These are phyloP conservation scores for Epizoanthus scotinus DNA, from an alignment of 92 coral and sea anemone genomes.

Conservation along the genomic window DNA sequence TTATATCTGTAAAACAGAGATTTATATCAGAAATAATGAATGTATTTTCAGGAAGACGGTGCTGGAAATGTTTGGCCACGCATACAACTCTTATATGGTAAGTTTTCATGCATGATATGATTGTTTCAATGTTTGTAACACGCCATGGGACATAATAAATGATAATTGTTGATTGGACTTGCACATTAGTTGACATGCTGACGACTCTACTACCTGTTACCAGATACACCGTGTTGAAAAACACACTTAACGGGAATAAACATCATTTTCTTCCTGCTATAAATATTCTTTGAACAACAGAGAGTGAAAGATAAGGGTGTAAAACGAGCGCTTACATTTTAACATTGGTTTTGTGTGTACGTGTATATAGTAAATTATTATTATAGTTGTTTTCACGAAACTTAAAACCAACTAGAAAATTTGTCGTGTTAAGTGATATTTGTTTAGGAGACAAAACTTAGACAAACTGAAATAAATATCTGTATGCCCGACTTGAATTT, in stretches of 20 bases:
- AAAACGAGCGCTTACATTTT: no score
- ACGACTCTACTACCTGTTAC: not conserved
- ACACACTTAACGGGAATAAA: no score
- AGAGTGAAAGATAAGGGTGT: not conserved
- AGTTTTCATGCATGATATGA: conserved; percentile 35
- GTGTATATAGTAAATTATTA: no score
- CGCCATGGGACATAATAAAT: not conserved
- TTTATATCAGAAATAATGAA: not conserved
- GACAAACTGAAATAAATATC: not conserved
- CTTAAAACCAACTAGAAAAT: not conserved
- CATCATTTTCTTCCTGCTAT: not conserved
- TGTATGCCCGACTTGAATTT: not conserved
- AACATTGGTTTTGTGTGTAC: not conserved
- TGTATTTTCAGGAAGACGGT: conserved; percentile 75
- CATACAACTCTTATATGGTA: conserved; percentile 96
- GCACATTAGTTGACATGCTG: not conserved
- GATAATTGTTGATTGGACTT: no score
- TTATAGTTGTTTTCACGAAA: not conserved
- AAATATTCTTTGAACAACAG: not conserved
- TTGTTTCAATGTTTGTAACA: not conserved
- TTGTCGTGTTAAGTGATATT: not conserved
- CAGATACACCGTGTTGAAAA: conserved; percentile 5
- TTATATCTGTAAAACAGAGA: not conserved
- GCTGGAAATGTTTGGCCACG: conserved; percentile 96
- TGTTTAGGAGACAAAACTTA: not conserved